Evolutionary conservation across 1,140 invertebrate species (phyloP), one percentile per base, ranked within the genome.

Genomic region (Paraescarpia echinospica): DNA sequence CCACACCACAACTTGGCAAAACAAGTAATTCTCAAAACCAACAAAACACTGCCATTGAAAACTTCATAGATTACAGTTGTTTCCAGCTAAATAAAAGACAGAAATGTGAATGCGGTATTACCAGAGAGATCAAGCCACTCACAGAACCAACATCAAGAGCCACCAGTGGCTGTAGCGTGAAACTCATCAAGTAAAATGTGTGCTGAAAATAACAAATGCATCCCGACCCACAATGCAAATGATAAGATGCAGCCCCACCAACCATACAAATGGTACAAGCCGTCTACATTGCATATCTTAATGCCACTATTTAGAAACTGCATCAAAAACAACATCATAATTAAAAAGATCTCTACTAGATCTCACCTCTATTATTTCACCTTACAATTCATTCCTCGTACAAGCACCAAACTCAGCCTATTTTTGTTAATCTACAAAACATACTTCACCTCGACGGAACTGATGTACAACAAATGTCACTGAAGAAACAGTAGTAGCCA

Each of bases 401-500:
- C 12, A 12, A 12, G 41, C 41, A 77, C 22, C 59, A 77, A 77
- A 77, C 22, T 18, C 12, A 77, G 22, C 59, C 59, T 31, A 27
- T n/a, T n/a, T n/a, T n/a, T n/a, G n/a, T n/a, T n/a, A n/a, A n/a
- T 77, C 59, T 77, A 77, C 27, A 77, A 77, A 77, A 18, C 59
- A 77, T 77, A 77, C 59, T 77, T 77, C 27, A 77, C 59, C 59
- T 77, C 22, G n/a, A n/a, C n/a, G n/a, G n/a, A n/a, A 31, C 14
- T 77, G 59, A 77, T 77, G 59, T 77, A 77, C 59, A 77, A n/a
- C n/a, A n/a, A n/a, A n/a, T n/a, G n/a, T n/a, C n/a, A n/a, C n/a
- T n/a, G n/a, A 77, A 77, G 59, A 77, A 77, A 77, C 59, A 77
- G 59, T 77, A 77, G 59, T 77, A 77, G 59, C 59, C 59, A 77